Evolutionary conservation across 2,888 invertebrate genomes (phyloP).

Genomic region (Drosophila kanekoi): DNA sequence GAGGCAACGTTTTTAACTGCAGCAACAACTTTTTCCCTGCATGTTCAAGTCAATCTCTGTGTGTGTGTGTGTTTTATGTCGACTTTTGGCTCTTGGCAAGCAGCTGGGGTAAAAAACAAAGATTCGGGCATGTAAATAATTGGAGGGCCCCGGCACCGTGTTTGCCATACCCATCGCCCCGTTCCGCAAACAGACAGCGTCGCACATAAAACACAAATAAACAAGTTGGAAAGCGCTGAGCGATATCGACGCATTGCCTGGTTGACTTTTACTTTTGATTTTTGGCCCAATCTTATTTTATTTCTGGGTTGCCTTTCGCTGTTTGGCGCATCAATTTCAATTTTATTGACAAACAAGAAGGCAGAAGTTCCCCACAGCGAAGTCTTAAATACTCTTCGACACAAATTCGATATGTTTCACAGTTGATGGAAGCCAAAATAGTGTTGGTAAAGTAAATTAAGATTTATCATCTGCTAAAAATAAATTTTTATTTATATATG

Average conservation of each 20-base stretch:
- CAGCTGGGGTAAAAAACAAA: slow-evolving; percentile 55
- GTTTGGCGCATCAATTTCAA: slow-evolving; percentile 81
- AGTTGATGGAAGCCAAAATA: not conserved
- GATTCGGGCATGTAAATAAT: slow-evolving; percentile 73
- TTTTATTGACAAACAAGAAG: slow-evolving; percentile 73
- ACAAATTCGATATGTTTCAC: not conserved
- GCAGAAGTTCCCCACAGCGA: slow-evolving; percentile 2
- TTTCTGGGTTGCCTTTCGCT: slow-evolving; percentile 62
- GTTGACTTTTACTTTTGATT: slow-evolving; percentile 51
- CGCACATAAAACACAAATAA: slow-evolving; percentile 74
- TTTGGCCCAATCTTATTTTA: slow-evolving; percentile 65
- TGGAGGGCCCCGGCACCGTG: slow-evolving; percentile 33
- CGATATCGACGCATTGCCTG: slow-evolving; percentile 63
- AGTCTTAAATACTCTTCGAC: slow-evolving; percentile 45
- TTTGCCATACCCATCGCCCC: slow-evolving; percentile 11
- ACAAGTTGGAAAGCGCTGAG: slow-evolving; percentile 70
- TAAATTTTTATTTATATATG: too few species aligned
- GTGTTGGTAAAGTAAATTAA: not conserved
- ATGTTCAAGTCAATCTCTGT: slow-evolving; percentile 13
- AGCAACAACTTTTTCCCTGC: slow-evolving; percentile 34
- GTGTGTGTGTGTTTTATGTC: slow-evolving; percentile 39
- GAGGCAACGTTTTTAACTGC: slow-evolving; percentile 50
- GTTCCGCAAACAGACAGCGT: slow-evolving; percentile 25
- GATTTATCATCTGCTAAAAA: too few species aligned
- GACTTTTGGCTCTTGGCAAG: slow-evolving; percentile 63